Base-by-base conservation (phyloP, 2,113 vertebrate species). In the Porphyrio hochstetteri region DNA sequence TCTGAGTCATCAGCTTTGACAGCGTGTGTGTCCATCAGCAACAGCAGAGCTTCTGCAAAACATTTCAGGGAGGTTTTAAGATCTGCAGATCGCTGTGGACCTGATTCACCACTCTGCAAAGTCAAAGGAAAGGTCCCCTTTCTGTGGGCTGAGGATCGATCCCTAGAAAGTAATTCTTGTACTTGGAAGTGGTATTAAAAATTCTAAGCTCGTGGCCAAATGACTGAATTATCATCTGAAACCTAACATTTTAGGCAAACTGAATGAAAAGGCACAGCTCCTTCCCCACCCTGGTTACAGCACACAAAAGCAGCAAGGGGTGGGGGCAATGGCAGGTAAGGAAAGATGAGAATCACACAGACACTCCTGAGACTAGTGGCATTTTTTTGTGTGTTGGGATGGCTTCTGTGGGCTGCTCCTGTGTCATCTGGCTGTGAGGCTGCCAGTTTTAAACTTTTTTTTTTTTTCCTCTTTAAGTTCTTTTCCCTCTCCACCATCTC, bases 1-100 rank as follows among this genome's bases (percentile, higher is more conserved):
- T 92, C 93, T 94, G 94, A 97, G 90, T 91, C 96, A 96, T 82
- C 88, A 46, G 40, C 82, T 82, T 65, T 89, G 92, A 86, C 82
- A 46, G 76, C 27, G 24, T 79, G 92, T 71, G 92, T 75, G 93
- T 93, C 92, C 92, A 60, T 69, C 93, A 64, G 82, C 40, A 3
- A 11, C 1, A 2, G 82, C 68, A 56, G 31, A 69, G 61, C 31
- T 91, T 63, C 63, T 36, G 68, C 48, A 74, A 60, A 42, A 64
- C 46, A 5, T 3, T 57, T 60, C 65, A n/a, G 88, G 60, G 68
- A 67, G 27, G 27, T 38, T 84, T 72, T 21, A 7, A 63, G 90
- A 33, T 12, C 77, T 36, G 60, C 35, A 67, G 53, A 40, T 55
- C 50, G 3, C 53, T 4, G 5, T 1, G 33, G 64, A n/a, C 36